These are phyloP conservation scores for Saccopteryx bilineata DNA, from an alignment of 2,113 vertebrate genomes.

Conservation along the genomic window DNA sequence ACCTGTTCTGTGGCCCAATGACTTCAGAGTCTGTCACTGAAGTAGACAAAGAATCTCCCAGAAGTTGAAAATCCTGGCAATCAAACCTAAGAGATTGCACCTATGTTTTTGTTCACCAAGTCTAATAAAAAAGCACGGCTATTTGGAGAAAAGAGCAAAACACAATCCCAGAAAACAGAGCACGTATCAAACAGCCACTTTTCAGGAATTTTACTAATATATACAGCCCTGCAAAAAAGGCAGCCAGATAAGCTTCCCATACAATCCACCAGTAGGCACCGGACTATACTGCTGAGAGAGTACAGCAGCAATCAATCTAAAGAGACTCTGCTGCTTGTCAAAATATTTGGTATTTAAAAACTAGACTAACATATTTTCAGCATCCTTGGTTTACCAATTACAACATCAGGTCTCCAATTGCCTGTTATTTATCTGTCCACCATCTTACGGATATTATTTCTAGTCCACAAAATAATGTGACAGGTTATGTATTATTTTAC, in stretches of 20 bases:
- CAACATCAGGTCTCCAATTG: neutral
- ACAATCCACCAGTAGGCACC: neutral
- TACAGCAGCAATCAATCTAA: neutral
- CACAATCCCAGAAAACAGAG: neutral
- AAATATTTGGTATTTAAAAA: conserved; percentile 17
- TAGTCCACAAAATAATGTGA: neutral
- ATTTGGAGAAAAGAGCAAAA: conserved; percentile 29
- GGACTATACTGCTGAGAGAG: neutral
- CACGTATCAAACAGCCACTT: neutral
- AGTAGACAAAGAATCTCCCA: neutral
- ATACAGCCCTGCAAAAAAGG: conserved; percentile 11
- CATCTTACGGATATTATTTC: neutral
- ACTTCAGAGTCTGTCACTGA: conserved; percentile 9
- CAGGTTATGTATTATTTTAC: neutral
- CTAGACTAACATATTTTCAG: neutral
- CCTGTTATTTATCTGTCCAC: neutral
- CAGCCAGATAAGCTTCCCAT: neutral
- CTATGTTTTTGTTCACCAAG: neutral
- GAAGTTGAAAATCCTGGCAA: neutral
- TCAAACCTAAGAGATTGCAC: neutral
- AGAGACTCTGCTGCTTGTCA: neutral
- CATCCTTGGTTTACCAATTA: neutral
- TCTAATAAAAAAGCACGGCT: neutral
- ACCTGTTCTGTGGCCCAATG: neutral
- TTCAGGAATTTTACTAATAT: neutral